Evolutionary conservation across 2,797 vertebrate genomes (phyloP).

Genomic region (Acrossocheilus wenchowensis): DNA sequence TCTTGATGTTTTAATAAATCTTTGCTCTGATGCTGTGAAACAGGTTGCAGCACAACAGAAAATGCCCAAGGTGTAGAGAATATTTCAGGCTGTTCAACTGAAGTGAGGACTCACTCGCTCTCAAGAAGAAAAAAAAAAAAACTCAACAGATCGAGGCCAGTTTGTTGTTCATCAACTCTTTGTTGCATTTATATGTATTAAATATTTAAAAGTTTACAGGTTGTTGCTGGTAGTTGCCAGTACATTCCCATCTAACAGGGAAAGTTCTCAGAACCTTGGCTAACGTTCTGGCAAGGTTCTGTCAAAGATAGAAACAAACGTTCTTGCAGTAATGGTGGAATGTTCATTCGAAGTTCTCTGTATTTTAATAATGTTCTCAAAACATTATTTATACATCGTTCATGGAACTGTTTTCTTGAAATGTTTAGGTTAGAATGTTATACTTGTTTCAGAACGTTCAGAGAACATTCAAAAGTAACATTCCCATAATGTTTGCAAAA

Average conservation of each 20-base stretch:
- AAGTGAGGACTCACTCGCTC: background rate
- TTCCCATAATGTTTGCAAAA: background rate
- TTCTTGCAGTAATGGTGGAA: background rate
- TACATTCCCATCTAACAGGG: background rate
- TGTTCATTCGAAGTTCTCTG: background rate
- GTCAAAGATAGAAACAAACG: background rate
- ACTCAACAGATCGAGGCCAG: background rate
- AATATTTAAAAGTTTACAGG: background rate
- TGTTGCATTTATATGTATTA: background rate
- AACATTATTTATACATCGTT: background rate
- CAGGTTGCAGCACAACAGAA: background rate
- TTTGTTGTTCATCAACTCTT: background rate
- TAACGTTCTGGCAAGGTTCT: background rate
- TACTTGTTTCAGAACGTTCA: no score
- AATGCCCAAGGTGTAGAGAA: background rate
- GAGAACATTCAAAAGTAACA: background rate
- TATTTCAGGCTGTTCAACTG: background rate
- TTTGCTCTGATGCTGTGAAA: background rate
- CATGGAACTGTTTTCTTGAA: background rate
- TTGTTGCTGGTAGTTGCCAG: background rate
- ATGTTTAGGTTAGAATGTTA: background rate
- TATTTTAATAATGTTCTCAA: background rate
- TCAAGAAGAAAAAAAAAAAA: background rate
- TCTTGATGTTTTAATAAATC: constrained; percentile 14
- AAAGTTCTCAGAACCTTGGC: background rate